Percentiles rank a stretch among this genome's conserved stretches.
Evolutionary conservation across 2,797 vertebrate species (phyloP).

Genomic region (Ptychobarbus kaznakovi): DNA sequence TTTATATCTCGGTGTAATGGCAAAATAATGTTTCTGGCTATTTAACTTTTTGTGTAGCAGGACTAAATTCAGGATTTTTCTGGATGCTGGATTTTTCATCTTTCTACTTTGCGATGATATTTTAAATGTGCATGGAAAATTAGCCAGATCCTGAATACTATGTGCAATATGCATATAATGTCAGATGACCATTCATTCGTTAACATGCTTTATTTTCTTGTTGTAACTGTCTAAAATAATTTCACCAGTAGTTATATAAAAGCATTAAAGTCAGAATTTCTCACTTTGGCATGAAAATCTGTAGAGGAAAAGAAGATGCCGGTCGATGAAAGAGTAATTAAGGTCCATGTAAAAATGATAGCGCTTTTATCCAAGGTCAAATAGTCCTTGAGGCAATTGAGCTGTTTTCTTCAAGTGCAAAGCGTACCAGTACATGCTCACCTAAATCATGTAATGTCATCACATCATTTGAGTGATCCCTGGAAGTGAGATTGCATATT

Average conservation of each 20-base stretch:
- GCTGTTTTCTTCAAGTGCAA: slow-evolving; percentile 53
- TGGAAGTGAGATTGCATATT: slow-evolving; percentile 54
- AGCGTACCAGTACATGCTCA: slow-evolving; percentile 43
- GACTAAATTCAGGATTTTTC: background rate
- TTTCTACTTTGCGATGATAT: background rate
- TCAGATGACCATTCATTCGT: background rate
- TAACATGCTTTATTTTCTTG: background rate
- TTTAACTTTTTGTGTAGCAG: background rate
- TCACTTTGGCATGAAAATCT: slow-evolving; percentile 48
- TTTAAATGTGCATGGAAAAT: background rate
- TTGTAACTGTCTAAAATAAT: background rate
- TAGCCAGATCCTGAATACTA: background rate
- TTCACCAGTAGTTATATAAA: background rate
- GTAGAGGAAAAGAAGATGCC: slow-evolving; percentile 51
- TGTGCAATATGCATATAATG: background rate
- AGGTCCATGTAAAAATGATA: slow-evolving; percentile 55
- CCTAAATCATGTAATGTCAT: slow-evolving; percentile 58
- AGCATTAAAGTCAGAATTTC: slow-evolving; percentile 39
- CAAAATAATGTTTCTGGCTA: background rate
- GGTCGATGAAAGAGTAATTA: slow-evolving; percentile 60
- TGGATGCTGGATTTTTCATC: background rate
- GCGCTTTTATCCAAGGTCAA: slow-evolving; percentile 59
- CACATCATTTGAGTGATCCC: slow-evolving; percentile 47
- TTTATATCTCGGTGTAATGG: background rate
- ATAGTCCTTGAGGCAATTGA: slow-evolving; percentile 57